These are phyloP conservation scores for Baronia brevicornis DNA, from an alignment of 2,888 invertebrate genomes.

Conservation along the genomic window DNA sequence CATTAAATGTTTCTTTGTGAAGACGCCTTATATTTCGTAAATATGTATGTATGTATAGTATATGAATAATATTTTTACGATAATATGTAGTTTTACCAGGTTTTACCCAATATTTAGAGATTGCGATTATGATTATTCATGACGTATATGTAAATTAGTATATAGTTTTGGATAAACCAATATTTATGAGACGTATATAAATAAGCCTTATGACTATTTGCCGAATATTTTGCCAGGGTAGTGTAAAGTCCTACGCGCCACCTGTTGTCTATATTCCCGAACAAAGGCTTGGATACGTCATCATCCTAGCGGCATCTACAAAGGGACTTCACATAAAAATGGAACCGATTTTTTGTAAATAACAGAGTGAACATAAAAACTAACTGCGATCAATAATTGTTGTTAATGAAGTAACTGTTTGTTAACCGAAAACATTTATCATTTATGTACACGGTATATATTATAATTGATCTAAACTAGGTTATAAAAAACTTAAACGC, in stretches of 20 bases:
- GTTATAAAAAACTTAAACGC: too few species aligned
- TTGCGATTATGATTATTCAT: constrained; percentile 4
- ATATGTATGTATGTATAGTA: too few species aligned
- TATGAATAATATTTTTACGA: too few species aligned
- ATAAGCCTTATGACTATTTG: not conserved
- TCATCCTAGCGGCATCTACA: constrained; percentile 28
- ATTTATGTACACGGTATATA: constrained; percentile 2
- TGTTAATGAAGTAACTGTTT: constrained; percentile 17
- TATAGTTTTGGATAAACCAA: constrained; percentile 2
- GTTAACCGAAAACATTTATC: constrained; percentile 10
- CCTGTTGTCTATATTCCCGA: constrained; percentile 19
- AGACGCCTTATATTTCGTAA: too few species aligned
- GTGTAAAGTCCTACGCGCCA: constrained; percentile 10
- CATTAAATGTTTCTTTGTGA: too few species aligned
- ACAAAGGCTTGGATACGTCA: constrained; percentile 24
- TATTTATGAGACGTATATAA: not conserved
- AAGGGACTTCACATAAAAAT: constrained; percentile 26
- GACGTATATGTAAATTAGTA: constrained; percentile 6
- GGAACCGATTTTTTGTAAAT: constrained; percentile 19
- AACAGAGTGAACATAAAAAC: constrained; percentile 21
- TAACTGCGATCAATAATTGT: constrained; percentile 13
- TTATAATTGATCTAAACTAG: constrained; percentile 4
- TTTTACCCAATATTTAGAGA: too few species aligned
- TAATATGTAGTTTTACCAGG: too few species aligned
- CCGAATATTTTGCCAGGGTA: constrained; percentile 8